Percentiles rank a stretch among this genome's conserved stretches.
Evolutionary conservation across 2,888 invertebrate genomes (phyloP).

Genomic region (Dascillus cervinus): DNA sequence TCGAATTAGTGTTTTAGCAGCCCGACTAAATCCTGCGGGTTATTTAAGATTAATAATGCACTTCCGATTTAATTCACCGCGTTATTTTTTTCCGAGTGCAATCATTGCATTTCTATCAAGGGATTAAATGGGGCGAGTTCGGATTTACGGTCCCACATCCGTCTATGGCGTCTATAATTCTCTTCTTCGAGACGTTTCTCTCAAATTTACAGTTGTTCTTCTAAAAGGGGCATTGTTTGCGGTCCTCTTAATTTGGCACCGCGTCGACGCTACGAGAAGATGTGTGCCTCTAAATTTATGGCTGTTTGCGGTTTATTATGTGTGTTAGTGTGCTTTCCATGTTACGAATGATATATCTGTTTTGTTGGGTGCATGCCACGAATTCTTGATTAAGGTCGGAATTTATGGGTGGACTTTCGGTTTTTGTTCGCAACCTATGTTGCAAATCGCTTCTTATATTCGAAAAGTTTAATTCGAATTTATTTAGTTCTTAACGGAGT

Average conservation of each 20-base stretch:
- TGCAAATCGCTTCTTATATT: too few relatives aligned
- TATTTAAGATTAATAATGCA: too few relatives aligned
- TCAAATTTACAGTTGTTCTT: conserved; percentile 21
- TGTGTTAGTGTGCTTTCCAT: conserved; percentile 11
- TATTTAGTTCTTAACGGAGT: too few relatives aligned
- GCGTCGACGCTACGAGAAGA: conserved; percentile 17
- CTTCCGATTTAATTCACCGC: too few relatives aligned
- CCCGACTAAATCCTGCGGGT: too few relatives aligned
- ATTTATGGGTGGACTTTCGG: neutral
- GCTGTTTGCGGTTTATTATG: conserved; percentile 15
- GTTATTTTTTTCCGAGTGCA: too few relatives aligned
- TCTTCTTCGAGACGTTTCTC: conserved; percentile 18
- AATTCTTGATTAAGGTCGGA: conserved; percentile 18
- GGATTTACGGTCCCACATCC: conserved; percentile 30
- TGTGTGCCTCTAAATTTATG: conserved; percentile 21
- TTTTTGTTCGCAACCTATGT: too few relatives aligned
- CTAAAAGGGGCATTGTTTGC: conserved; percentile 19
- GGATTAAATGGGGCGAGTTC: conserved; percentile 26
- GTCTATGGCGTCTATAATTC: conserved; percentile 25
- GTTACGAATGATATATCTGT: conserved; percentile 21
- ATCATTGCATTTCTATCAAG: too few relatives aligned
- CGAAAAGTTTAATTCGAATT: too few relatives aligned
- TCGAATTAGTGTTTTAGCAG: too few relatives aligned
- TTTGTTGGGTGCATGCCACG: conserved; percentile 16
- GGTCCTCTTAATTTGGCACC: conserved; percentile 18